Conservation (phyloP, 2,888 invertebrate genomes). For the Drosophila aldrichi region DNA sequence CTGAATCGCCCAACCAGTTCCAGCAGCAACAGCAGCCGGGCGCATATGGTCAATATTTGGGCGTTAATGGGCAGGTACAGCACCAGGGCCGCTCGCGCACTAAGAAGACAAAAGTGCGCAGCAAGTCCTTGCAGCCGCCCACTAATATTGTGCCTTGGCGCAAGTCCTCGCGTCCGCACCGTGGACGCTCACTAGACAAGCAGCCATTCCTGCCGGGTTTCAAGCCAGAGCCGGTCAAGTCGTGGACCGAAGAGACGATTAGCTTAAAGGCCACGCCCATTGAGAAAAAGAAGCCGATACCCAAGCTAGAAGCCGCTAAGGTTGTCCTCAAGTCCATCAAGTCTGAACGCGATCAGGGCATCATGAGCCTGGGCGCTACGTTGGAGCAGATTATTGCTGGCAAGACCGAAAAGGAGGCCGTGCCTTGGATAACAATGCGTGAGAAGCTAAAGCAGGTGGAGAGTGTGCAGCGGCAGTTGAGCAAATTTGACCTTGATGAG, state of each 20-base stretch:
- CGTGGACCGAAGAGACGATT: constrained; percentile 89
- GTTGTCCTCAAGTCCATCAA: constrained; percentile 86
- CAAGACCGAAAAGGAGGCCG: constrained; percentile 83
- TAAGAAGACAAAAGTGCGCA: constrained; percentile 82
- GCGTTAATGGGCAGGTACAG: constrained; percentile 75
- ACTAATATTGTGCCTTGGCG: constrained; percentile 84
- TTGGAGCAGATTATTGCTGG: constrained; percentile 84
- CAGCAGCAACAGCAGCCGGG: constrained; percentile 70
- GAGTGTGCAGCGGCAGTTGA: constrained; percentile 84
- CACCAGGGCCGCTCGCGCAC: constrained; percentile 83
- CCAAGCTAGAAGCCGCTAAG: constrained; percentile 86
- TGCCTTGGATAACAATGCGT: constrained; percentile 85
- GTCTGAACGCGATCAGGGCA: constrained; percentile 85
- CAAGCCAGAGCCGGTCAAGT: constrained; percentile 85
- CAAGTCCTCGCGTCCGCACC: constrained; percentile 82
- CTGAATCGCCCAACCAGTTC: constrained; percentile 78
- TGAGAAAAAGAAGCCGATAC: constrained; percentile 86
- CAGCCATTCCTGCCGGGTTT: constrained; percentile 84
- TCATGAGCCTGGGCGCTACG: constrained; percentile 83
- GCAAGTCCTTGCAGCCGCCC: constrained; percentile 84
- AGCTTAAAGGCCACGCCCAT: constrained; percentile 87
- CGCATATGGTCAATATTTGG: constrained; percentile 77
- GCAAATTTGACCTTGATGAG: constrained; percentile 85
- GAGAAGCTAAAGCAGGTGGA: constrained; percentile 84
- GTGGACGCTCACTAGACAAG: constrained; percentile 86